phyloP scores from a whole-genome alignment of 2,797 vertebrate species.

The Naso thynnoides region DNA sequence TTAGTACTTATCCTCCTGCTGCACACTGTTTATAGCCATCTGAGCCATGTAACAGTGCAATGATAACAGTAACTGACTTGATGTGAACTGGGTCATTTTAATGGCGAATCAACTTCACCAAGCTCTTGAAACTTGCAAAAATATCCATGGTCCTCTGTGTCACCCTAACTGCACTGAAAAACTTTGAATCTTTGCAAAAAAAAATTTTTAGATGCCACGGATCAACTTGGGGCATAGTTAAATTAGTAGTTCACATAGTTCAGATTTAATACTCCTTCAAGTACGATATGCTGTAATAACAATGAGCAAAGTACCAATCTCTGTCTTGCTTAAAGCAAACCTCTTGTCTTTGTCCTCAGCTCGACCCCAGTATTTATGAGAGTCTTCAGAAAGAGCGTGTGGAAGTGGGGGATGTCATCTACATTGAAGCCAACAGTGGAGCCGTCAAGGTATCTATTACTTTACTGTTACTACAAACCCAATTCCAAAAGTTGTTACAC shows the following conservation, averaged over 20 bases:
- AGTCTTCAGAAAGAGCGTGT: constrained; percentile 98
- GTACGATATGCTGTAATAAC: not conserved
- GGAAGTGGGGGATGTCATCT: constrained; percentile 98
- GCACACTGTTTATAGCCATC: not conserved
- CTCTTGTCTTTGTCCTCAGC: constrained; percentile 75
- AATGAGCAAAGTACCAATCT: not conserved
- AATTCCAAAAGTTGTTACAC: no score
- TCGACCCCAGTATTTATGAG: constrained; percentile 99
- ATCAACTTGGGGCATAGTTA: not conserved
- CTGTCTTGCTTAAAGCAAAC: not conserved
- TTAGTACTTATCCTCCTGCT: not conserved
- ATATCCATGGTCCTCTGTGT: not conserved
- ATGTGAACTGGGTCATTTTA: not conserved
- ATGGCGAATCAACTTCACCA: not conserved
- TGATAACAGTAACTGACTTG: not conserved
- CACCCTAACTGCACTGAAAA: not conserved
- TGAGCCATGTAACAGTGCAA: not conserved
- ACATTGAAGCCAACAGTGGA: constrained; percentile 99
- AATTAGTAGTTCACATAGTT: not conserved
- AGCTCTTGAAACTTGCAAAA: not conserved
- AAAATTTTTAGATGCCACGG: no score
- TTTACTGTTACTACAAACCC: not conserved
- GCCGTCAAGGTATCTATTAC: constrained; percentile 93
- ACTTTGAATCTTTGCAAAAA: no score
- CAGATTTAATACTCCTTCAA: not conserved